Conservation (phyloP, 2,797 vertebrate genomes). For the Sebastes paucispinis region DNA sequence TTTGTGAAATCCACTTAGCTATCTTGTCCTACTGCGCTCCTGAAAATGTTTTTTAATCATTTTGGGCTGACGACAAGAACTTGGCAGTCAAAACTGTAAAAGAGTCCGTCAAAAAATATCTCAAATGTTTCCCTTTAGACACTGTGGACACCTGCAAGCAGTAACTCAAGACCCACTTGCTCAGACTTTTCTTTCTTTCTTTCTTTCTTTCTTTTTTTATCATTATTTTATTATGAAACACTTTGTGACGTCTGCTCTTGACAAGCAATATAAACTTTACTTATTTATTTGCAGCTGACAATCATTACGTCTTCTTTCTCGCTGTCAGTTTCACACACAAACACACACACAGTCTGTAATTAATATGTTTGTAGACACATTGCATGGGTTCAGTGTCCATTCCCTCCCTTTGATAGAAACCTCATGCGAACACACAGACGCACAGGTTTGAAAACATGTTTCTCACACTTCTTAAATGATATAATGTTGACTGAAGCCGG, state of each 20-base stretch:
- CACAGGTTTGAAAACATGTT: background rate
- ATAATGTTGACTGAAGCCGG: background rate
- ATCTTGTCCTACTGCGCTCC: too few species aligned
- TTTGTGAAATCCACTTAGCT: too few species aligned
- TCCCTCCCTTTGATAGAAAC: background rate
- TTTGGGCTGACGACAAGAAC: background rate
- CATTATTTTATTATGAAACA: background rate
- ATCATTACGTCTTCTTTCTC: background rate
- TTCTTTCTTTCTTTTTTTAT: background rate
- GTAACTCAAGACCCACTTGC: background rate
- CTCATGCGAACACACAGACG: background rate
- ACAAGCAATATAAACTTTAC: background rate
- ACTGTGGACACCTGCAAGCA: background rate
- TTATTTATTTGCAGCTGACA: background rate
- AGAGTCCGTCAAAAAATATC: background rate
- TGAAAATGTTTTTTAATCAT: background rate
- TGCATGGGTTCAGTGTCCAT: background rate
- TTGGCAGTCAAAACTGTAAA: background rate
- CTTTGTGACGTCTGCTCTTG: background rate
- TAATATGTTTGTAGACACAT: background rate
- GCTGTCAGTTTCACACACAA: background rate
- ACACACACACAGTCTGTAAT: background rate
- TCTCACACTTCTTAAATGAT: conserved; percentile 13
- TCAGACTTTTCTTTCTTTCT: background rate
- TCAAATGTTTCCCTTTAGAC: background rate